phyloP scores from a whole-genome alignment of 2,797 vertebrate species.

The Centropyge bicolor region DNA sequence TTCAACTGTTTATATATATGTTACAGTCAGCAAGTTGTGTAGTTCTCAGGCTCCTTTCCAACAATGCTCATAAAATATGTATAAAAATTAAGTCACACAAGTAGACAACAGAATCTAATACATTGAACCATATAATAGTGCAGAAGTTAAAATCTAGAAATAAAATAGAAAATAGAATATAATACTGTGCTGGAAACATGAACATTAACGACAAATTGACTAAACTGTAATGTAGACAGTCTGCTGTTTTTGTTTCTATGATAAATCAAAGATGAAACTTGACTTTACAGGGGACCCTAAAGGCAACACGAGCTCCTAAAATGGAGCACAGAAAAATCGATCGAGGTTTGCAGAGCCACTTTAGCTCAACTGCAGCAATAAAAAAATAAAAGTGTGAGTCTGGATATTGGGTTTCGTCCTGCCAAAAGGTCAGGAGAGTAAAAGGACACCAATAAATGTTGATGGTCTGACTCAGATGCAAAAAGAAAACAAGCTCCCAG shows the following conservation, averaged over 20 bases:
- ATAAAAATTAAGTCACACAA: background rate
- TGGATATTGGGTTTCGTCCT: slow-evolving; percentile 48
- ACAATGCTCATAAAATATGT: too few relatives aligned
- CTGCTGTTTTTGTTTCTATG: too few relatives aligned
- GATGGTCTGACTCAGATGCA: slow-evolving; percentile 27
- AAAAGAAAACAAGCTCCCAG: slow-evolving; percentile 24
- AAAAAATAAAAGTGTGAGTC: slow-evolving; percentile 32
- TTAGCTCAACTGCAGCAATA: slow-evolving; percentile 13
- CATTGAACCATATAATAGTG: background rate
- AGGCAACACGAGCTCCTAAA: background rate
- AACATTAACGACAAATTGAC: too few relatives aligned
- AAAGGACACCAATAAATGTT: slow-evolving; percentile 53
- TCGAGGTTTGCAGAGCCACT: slow-evolving; percentile 3
- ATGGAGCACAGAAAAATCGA: slow-evolving; percentile 11
- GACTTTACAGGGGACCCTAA: background rate
- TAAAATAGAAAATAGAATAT: too few relatives aligned
- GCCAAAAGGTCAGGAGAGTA: slow-evolving; percentile 43
- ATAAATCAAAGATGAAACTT: background rate
- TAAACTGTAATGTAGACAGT: too few relatives aligned
- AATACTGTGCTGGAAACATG: background rate
- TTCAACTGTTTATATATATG: too few relatives aligned
- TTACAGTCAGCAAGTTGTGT: too few relatives aligned
- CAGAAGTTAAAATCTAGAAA: background rate
- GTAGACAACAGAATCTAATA: background rate
- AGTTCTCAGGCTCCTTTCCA: too few relatives aligned